These are phyloP conservation scores for Drosophila kambysellisi DNA, from an alignment of 2,888 invertebrate species.

Conservation along the genomic window DNA sequence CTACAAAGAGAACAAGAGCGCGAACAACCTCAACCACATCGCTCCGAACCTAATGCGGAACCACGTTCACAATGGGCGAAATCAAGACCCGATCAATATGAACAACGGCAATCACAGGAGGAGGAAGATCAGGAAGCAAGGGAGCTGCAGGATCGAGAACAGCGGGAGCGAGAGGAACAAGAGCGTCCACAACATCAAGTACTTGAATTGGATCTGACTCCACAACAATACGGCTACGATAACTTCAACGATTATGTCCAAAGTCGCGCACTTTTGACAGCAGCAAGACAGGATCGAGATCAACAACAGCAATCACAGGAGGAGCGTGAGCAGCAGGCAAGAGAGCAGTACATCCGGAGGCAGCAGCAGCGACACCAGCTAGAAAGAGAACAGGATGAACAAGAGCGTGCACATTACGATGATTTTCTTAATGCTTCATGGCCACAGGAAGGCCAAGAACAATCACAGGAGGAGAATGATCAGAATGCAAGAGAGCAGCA, in stretches of 20 bases:
- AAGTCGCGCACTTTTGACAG: neutral
- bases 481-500: neutral
- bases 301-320: neutral
- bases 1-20: constrained; percentile 32
- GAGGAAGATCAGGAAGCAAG: neutral
- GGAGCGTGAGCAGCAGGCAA: neutral
- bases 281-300: neutral
- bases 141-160: neutral
- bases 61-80: neutral
- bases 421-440: constrained; percentile 42
- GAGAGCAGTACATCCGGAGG: neutral
- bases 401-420: constrained; percentile 29
- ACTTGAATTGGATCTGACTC: neutral
- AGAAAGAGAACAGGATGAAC: neutral
- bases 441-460: constrained; percentile 4
- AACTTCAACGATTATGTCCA: neutral
- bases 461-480: neutral
- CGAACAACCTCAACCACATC: neutral
- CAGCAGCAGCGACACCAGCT: neutral
- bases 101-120: neutral
- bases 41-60: neutral
- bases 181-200: neutral
- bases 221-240: neutral
- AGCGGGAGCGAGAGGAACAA: neutral
- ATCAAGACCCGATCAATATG: neutral